Conservation (phyloP, 2,888 invertebrate species). For the Polylopha cassiicola region DNA sequence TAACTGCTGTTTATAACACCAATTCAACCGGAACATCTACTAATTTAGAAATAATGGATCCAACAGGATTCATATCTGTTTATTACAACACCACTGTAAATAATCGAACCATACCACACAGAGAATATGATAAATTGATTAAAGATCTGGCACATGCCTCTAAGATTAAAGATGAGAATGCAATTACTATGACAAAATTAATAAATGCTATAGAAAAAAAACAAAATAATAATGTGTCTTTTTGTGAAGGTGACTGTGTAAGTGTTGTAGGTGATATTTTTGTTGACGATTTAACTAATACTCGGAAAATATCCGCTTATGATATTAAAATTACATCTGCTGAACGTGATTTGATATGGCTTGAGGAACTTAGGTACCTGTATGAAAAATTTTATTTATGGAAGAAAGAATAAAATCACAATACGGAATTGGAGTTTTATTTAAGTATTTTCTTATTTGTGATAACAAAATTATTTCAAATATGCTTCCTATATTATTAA, state of each 20-base stretch:
- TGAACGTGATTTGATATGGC: slow-evolving; percentile 60
- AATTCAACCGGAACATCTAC: slow-evolving; percentile 29
- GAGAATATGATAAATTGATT: slow-evolving; percentile 41
- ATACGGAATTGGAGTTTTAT: background rate
- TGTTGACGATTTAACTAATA: slow-evolving; percentile 44
- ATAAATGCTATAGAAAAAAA: slow-evolving; percentile 44
- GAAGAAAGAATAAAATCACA: slow-evolving; percentile 26
- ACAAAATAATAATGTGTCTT: slow-evolving; percentile 33
- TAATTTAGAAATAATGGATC: slow-evolving; percentile 60
- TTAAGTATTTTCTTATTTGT: background rate
- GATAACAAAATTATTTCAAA: background rate
- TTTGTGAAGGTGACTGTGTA: slow-evolving; percentile 49
- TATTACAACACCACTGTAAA: slow-evolving; percentile 54
- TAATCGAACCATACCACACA: slow-evolving; percentile 37
- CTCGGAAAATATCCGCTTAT: slow-evolving; percentile 58
- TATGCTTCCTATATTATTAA: too few relatives aligned
- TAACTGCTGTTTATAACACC: slow-evolving; percentile 54
- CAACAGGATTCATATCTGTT: slow-evolving; percentile 58
- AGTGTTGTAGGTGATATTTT: slow-evolving; percentile 61
- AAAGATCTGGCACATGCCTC: slow-evolving; percentile 41
- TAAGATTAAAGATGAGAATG: slow-evolving; percentile 45
- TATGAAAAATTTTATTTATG: slow-evolving; percentile 62
- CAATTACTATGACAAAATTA: slow-evolving; percentile 48
- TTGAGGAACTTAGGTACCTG: slow-evolving; percentile 60
- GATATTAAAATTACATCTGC: slow-evolving; percentile 46